These are phyloP conservation scores for Diaprepes abbreviatus DNA, from an alignment of 2,888 invertebrate genomes.

Conservation along the genomic window DNA sequence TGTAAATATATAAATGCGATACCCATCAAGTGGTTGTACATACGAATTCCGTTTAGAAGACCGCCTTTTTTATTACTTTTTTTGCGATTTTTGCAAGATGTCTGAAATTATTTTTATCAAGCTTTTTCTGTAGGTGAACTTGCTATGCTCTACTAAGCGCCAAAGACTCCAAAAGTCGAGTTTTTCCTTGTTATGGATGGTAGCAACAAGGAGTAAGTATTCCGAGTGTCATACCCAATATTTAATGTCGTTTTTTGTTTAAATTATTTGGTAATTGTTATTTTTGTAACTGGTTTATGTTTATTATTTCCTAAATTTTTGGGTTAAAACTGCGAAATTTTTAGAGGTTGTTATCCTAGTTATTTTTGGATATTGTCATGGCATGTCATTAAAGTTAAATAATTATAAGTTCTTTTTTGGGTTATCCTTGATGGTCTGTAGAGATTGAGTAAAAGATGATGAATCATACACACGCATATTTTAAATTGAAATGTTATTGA, in stretches of 20 bases:
- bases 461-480: conserved; percentile 17
- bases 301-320: neutral
- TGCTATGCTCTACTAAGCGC: conserved; percentile 35
- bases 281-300: conserved; percentile 22
- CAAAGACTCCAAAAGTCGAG: conserved; percentile 20
- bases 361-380: conserved; percentile 22
- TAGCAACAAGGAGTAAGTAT: conserved; percentile 49
- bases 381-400: conserved; percentile 13
- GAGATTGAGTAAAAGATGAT: conserved; percentile 15
- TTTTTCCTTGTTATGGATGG: conserved; percentile 48
- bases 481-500: neutral
- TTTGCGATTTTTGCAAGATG: conserved; percentile 22
- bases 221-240: conserved; percentile 21
- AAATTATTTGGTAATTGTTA: conserved; percentile 32
- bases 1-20: conserved; percentile 10
- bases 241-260: conserved; percentile 29
- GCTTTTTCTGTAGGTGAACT: conserved; percentile 43
- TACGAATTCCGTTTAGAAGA: neutral
- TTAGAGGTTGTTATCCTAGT: conserved; percentile 23
- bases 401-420: conserved; percentile 6
- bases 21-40: conserved; percentile 38
- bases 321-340: neutral
- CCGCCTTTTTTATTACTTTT: conserved; percentile 28
- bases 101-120: conserved; percentile 25
- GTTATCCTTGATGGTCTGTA: conserved; percentile 19